These are phyloP conservation scores for Hypsopygia costalis DNA, from an alignment of 2,888 invertebrate species.

Conservation along the genomic window DNA sequence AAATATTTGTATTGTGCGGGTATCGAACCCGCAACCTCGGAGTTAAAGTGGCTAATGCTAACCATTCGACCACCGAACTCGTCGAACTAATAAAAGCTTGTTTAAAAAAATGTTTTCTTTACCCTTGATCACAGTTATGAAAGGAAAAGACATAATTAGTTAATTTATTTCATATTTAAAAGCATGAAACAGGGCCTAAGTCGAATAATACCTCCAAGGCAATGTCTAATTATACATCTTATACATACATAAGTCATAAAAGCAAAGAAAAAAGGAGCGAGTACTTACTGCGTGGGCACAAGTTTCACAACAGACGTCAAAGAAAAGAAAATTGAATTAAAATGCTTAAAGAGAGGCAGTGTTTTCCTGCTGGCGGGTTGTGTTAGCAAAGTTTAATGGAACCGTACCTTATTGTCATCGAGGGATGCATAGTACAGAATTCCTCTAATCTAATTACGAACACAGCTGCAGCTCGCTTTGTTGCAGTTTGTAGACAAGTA, in stretches of 20 bases:
- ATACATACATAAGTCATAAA: not conserved
- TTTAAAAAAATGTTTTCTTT: no score
- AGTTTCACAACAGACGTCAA: conserved; percentile 19
- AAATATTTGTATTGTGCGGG: no score
- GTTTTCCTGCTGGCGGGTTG: conserved; percentile 38
- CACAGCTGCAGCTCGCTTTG: conserved; percentile 34
- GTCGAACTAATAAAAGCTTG: no score
- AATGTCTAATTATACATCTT: not conserved
- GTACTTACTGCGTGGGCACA: not conserved
- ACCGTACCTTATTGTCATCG: conserved; percentile 41
- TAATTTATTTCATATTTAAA: no score
- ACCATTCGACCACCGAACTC: no score
- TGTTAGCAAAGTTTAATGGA: conserved; percentile 53
- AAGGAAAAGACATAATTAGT: no score
- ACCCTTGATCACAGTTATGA: no score
- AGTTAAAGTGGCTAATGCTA: no score
- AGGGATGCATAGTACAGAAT: conserved; percentile 38
- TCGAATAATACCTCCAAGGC: not conserved
- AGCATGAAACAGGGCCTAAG: not conserved
- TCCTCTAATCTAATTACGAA: conserved; percentile 49
- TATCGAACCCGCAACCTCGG: no score
- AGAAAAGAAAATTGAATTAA: conserved; percentile 33
- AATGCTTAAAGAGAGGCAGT: conserved; percentile 27
- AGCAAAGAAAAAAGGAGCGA: not conserved
- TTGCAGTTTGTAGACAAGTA: conserved; percentile 25